These are phyloP conservation scores for Paramormyrops kingsleyae DNA, from an alignment of 2,113 vertebrate genomes.

Conservation along the genomic window DNA sequence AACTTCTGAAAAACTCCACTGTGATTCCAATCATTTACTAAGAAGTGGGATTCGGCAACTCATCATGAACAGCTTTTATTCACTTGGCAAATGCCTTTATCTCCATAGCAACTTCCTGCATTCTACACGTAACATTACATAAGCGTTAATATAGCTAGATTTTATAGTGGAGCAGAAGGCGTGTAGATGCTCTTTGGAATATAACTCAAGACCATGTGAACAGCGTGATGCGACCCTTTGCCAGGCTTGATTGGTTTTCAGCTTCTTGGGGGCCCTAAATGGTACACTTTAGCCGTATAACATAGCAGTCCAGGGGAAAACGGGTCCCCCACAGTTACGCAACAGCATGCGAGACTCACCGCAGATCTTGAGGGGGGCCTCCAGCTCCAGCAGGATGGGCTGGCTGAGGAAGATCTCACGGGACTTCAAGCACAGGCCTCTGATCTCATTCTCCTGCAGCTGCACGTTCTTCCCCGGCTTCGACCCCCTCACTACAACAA, in stretches of 20 bases:
- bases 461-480: slow-evolving; percentile 84
- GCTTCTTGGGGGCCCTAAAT: background rate
- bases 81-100: background rate
- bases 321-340: background rate
- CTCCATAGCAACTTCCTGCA: background rate
- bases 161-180: background rate
- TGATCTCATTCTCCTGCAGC: slow-evolving; percentile 80
- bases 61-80: background rate
- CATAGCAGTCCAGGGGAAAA: background rate
- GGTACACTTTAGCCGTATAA: background rate
- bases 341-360: slow-evolving; percentile 36
- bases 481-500: slow-evolving; percentile 73
- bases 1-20: background rate
- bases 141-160: background rate
- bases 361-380: slow-evolving; percentile 41
- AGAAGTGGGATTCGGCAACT: background rate
- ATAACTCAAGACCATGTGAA: background rate
- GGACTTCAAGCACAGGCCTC: slow-evolving; percentile 79
- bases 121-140: background rate
- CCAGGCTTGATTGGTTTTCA: background rate
- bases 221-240: background rate
- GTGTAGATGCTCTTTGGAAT: background rate
- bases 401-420: slow-evolving; percentile 59
- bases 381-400: slow-evolving; percentile 43
- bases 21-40: background rate